phyloP scores from a whole-genome alignment of 2,888 invertebrate genomes.

The Ernsta delagoae region DNA sequence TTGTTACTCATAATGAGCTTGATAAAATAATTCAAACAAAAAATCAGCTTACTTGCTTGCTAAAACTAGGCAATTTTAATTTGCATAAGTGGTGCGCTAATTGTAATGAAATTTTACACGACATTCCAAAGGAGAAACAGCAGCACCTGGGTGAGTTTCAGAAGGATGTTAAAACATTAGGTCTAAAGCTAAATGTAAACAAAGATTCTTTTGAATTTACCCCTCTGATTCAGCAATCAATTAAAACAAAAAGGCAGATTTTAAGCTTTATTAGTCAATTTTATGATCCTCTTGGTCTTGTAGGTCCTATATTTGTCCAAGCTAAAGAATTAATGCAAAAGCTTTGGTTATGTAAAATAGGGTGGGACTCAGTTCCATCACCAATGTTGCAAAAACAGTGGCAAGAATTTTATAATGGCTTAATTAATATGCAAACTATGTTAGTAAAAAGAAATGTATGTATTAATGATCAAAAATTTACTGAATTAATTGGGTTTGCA shows the following conservation, averaged over 20 bases:
- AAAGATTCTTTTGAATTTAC: conserved; percentile 2
- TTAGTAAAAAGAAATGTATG: not conserved
- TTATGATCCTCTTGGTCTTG: conserved; percentile 7
- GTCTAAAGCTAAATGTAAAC: conserved; percentile 1
- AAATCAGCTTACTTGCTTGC: too few relatives aligned
- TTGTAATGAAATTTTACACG: not conserved
- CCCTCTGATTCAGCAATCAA: not conserved
- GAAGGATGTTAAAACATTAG: conserved; percentile 1
- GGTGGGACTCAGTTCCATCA: conserved; percentile 7
- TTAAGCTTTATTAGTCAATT: conserved; percentile 11
- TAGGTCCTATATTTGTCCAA: conserved; percentile 2
- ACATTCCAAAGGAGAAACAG: conserved; percentile 12
- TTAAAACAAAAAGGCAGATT: conserved; percentile 4
- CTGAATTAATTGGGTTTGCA: conserved; percentile 14
- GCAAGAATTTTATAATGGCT: not conserved
- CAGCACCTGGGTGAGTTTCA: not conserved
- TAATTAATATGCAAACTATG: not conserved
- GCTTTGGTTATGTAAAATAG: conserved; percentile 1
- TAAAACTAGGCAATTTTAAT: not conserved
- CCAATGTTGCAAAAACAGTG: conserved; percentile 1
- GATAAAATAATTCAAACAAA: too few relatives aligned
- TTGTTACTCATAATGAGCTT: not conserved
- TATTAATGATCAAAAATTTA: not conserved
- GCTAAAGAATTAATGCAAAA: conserved; percentile 11
- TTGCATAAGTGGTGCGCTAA: conserved; percentile 16